phyloP scores from a whole-genome alignment of 2,113 vertebrate genomes.

The Silurus glanis region DNA sequence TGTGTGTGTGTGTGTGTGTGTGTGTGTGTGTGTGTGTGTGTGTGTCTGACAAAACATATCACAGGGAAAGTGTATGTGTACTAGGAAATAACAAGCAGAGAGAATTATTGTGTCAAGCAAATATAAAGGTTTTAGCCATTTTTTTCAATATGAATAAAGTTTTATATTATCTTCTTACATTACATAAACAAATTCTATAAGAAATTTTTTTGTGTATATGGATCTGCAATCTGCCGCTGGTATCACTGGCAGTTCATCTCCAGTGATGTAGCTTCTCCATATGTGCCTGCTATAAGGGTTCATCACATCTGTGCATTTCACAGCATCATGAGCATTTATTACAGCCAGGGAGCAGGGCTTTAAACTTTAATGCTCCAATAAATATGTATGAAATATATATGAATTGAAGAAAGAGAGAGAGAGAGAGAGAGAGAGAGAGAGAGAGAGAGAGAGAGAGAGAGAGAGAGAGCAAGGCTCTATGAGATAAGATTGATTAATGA shows the following conservation, averaged over 20 bases:
- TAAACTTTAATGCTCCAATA: conserved; percentile 50
- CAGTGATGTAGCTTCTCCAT: conserved; percentile 10
- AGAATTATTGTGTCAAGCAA: not conserved
- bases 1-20: not conserved
- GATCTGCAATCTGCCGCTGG: not conserved
- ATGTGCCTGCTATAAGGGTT: not conserved
- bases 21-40: not conserved
- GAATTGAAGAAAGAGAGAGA: not conserved
- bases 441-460: not conserved
- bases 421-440: not conserved
- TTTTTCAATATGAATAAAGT: not conserved
- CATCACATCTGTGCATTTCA: conserved; percentile 41
- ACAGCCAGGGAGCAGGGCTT: conserved; percentile 12
- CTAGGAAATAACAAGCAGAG: not conserved
- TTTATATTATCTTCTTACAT: not conserved
- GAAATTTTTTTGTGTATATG: not conserved
- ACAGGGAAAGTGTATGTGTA: not conserved
- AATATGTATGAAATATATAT: conserved; percentile 55
- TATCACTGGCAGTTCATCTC: not conserved
- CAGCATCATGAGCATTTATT: conserved; percentile 17
- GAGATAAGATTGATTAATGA: conserved; percentile 39
- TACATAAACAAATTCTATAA: not conserved
- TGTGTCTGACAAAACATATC: not conserved
- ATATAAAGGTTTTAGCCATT: not conserved
- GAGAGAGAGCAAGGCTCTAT: conserved; percentile 4